Conservation (phyloP, 2,888 invertebrate species). For the Chalcis sispes region DNA sequence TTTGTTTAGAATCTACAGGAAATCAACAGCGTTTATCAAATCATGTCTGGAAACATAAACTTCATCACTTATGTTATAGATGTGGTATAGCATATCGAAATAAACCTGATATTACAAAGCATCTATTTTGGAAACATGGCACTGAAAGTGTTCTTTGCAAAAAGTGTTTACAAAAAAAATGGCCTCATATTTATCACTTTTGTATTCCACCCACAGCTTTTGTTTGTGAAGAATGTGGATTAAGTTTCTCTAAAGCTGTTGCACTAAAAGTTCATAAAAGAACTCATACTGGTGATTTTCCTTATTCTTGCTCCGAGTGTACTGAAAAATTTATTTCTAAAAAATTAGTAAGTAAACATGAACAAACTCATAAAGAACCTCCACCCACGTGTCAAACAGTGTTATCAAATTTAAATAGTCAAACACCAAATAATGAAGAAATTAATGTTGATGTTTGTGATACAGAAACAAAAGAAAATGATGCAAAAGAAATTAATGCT, state of each 20-base stretch:
- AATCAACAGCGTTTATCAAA: constrained; percentile 89
- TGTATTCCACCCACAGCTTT: constrained; percentile 89
- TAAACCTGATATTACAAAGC: constrained; percentile 91
- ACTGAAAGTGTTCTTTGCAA: constrained; percentile 92
- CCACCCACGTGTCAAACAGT: constrained; percentile 28
- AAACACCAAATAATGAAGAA: constrained; percentile 21
- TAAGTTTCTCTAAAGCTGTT: constrained; percentile 86
- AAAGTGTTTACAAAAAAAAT: constrained; percentile 91
- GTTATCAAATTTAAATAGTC: constrained; percentile 21
- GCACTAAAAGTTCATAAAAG: constrained; percentile 90
- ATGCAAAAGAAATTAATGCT: constrained; percentile 54
- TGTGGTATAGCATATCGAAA: constrained; percentile 93
- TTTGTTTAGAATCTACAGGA: constrained; percentile 88
- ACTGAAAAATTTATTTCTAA: constrained; percentile 88
- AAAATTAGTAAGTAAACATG: constrained; percentile 86
- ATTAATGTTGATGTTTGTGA: constrained; percentile 50
- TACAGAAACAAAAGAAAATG: constrained; percentile 40
- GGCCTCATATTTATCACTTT: constrained; percentile 95
- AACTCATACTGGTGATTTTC: constrained; percentile 84
- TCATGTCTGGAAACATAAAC: constrained; percentile 94
- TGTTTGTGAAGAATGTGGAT: constrained; percentile 88
- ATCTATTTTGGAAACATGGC: constrained; percentile 95
- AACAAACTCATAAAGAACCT: constrained; percentile 79
- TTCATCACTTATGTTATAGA: constrained; percentile 90
- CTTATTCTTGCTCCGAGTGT: constrained; percentile 87